Evolutionary conservation across 1,140 invertebrate genomes (phyloP), one percentile per base, ranked within the genome.

Genomic region (Atta texana): DNA sequence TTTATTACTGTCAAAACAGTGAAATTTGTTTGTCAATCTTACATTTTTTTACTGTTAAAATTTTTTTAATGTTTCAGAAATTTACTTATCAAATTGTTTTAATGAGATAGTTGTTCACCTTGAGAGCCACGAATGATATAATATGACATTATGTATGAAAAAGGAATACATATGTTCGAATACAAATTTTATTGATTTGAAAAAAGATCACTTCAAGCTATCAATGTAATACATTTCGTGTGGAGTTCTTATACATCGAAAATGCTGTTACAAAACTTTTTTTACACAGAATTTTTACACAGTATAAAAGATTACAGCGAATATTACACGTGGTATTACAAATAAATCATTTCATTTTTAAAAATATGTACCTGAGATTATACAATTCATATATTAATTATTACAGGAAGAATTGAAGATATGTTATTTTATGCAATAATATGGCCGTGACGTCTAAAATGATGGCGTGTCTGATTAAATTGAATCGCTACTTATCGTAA

Each of bases 41-140:
- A 24, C 28, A 5, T 64, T 12, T 14, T 68, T 44, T 68, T 44
- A 81, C 21, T 69, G n/a, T n/a, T n/a, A 16, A 53, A 64, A 6
- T 34, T n/a, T 66, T 66, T 34, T 64, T 18, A 71, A 7, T 57
- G 64, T 55, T 71, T 71, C 3, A 39, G 64, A 81, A 74, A 34
- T 28, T 53, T 31, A 59, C 14, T 72, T 39, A 49, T 72, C 28
- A 69, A 57, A 57, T n/a, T 57, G 24, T 34, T 34, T 81, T 71
- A 57, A 72, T 72, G n/a, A 53, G 16, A 14, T 72, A 71, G 31
- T 44, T 16, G 51, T 18, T 81, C 3, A 55, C 66, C 78, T 71
- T 81, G 66, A 72, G 31, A 71, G n/a, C 10, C 7, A 14, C 12
- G 12, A 3, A 78, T 78, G 39, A 78, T 49, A 78, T 66, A 78